Evolutionary conservation across 2,797 vertebrate genomes (phyloP).

Genomic region (Margarornis squamiger): DNA sequence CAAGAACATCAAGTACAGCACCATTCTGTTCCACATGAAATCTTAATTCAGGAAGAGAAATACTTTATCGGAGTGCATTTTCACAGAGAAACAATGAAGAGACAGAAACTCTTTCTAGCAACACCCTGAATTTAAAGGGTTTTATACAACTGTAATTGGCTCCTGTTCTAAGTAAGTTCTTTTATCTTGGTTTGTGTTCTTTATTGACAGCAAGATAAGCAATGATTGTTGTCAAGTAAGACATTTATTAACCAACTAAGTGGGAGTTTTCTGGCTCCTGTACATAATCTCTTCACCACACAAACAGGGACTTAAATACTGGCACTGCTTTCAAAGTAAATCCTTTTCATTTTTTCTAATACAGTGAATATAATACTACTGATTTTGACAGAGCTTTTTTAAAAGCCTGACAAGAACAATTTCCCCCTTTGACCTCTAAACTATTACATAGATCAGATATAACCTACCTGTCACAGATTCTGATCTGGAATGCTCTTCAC

Average conservation of each 20-base stretch:
- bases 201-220: constrained; percentile 13
- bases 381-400: not conserved
- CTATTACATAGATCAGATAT: not conserved
- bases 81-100: not conserved
- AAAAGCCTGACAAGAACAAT: not conserved
- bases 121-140: not conserved
- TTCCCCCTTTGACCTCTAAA: not conserved
- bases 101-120: not conserved
- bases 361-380: not conserved
- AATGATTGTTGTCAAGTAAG: not conserved
- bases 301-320: not conserved
- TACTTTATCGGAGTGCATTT: not conserved
- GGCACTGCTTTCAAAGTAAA: not conserved
- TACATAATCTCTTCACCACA: not conserved
- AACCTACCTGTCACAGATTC: constrained; percentile 93
- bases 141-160: not conserved
- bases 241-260: not conserved
- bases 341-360: not conserved
- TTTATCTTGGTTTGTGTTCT: not conserved
- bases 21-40: not conserved
- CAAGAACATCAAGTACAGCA: not conserved
- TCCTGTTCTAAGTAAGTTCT: not conserved
- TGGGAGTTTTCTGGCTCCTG: not conserved
- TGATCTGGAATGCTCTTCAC: constrained; percentile 97
- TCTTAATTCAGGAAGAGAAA: not conserved